Conservation (phyloP, 92 coral and sea anemone species). For the Zoanthus gigantus region DNA sequence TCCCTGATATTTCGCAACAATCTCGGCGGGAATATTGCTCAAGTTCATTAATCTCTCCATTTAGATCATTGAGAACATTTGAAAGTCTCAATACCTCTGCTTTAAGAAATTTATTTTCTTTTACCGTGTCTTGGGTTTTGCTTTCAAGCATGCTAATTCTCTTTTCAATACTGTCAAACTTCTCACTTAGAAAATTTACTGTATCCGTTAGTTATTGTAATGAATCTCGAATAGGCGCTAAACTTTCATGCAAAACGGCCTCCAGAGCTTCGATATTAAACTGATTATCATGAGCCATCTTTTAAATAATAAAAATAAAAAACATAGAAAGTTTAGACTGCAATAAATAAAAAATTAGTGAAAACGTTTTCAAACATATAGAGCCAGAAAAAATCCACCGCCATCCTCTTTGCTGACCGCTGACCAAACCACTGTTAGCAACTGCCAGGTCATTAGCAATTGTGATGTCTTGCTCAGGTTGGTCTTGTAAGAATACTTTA, state of each 20-base stretch:
- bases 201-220: too few species aligned
- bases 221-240: too few species aligned
- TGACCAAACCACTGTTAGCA: slow-evolving; percentile 34
- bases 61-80: neutral
- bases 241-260: too few species aligned
- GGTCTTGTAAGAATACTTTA: slow-evolving; percentile 29
- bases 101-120: slow-evolving; percentile 30
- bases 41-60: slow-evolving; percentile 20
- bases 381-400: too few species aligned
- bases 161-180: neutral
- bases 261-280: too few species aligned
- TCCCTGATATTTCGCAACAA: slow-evolving; percentile 21
- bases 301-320: too few species aligned
- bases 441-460: slow-evolving; percentile 46
- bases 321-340: too few species aligned
- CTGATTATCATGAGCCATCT: too few species aligned
- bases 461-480: slow-evolving; percentile 17
- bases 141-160: neutral
- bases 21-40: slow-evolving; percentile 38
- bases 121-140: neutral
- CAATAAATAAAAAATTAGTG: too few species aligned
- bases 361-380: too few species aligned
- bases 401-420: too few species aligned
- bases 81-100: slow-evolving; percentile 40
- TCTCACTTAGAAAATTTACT: too few species aligned